Evolutionary conservation across 2,797 vertebrate species (phyloP).

Genomic region (Muscicapa comitata): DNA sequence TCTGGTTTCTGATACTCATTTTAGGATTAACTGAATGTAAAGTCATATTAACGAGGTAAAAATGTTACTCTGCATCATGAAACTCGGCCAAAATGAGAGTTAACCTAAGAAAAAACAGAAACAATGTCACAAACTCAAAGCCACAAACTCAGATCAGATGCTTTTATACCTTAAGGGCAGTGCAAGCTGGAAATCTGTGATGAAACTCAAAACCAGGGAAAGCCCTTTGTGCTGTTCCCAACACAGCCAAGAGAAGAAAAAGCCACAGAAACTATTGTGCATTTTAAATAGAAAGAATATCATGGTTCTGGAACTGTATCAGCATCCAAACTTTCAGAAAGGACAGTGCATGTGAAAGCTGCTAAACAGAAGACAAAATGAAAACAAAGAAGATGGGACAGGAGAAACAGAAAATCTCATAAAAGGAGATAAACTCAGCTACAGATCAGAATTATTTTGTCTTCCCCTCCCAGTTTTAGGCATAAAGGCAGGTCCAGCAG

Average conservation of each 20-base stretch:
- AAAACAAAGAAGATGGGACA: not conserved
- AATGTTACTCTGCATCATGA: not conserved
- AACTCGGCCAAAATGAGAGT: not conserved
- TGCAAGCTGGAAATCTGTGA: not conserved
- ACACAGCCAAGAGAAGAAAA: not conserved
- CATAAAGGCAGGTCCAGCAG: not conserved
- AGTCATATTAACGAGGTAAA: not conserved
- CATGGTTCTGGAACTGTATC: not conserved
- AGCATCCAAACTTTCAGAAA: not conserved
- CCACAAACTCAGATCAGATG: conserved; percentile 11
- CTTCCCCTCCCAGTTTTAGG: not conserved
- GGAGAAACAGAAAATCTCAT: not conserved
- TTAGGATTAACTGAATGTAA: not conserved
- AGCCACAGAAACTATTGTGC: not conserved
- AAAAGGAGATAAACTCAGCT: not conserved
- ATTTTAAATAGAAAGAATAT: not conserved
- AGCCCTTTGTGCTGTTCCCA: not conserved
- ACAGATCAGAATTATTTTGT: not conserved
- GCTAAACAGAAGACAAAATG: not conserved
- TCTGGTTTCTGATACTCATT: not conserved
- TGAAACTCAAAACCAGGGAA: not conserved
- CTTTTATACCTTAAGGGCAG: not conserved
- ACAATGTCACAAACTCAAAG: not conserved
- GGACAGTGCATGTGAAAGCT: not conserved
- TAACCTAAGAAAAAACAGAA: not conserved